Base-by-base conservation (phyloP, 2,888 invertebrate species). In the Diarsia brunnea region DNA sequence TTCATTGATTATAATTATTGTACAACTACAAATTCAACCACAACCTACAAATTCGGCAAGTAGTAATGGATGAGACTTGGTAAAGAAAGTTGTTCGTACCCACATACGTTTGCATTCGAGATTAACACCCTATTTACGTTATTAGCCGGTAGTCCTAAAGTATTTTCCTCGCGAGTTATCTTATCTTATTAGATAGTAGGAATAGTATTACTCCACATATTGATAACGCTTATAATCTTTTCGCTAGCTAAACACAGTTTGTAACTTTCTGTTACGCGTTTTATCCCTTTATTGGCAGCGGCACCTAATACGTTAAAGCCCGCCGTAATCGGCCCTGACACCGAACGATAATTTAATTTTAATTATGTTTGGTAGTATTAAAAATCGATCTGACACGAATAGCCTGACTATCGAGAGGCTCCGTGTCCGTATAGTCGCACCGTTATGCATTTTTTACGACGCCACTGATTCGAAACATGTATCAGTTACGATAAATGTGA, bases 151-250 rank as follows among this genome's bases (percentile, higher is more conserved):
- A 73, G 84, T 65, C 73, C 73, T 75, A 69, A 78, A 77, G 77
- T 74, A 75, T 81, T 78, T 78, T 74, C 68, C 78, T 47, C 60
- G 45, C 60, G 47, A 27, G 58, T 69, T 87, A 86, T 87, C 84
- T 86, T 84, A 86, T 86, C 87, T 75, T 65, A 78, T 75, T 81
- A 84, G 86, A 84, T 80, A 79, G 61, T 73, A 73, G 63, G 61
- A 66, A 83, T 82, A 78, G 64, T 80, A 81, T 79, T 81, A 81
- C 76, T 83, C 79, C 78, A 87, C 69, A 67, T 81, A 79, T 84
- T 81, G 84, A 85, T 81, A 87, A 69, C 70, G 75, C 70, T 75
- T 38, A 78, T 79, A 74, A 79, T 81, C 68, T 72, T 75, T 63
- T 58, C 67, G 63, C 45, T 81, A 74, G 65, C 65, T 76, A 77